These are phyloP conservation scores for Plutomurus gul DNA, from an alignment of 1,140 invertebrate species.

Conservation along the genomic window DNA sequence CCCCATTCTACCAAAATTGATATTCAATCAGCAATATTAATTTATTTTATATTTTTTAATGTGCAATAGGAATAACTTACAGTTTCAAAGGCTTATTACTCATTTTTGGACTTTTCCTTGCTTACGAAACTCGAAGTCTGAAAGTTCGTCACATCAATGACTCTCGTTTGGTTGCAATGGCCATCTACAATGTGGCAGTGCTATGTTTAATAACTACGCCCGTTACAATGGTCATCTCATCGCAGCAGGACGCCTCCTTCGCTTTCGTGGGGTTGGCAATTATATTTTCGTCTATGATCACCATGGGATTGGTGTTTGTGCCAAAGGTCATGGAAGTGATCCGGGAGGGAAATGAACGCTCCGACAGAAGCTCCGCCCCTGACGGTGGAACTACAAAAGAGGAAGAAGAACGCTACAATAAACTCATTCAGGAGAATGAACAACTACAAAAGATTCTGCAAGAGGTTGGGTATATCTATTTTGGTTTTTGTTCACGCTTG, in stretches of 20 bases:
- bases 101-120: conserved; percentile 94
- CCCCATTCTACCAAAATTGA: background rate
- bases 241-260: conserved; percentile 95
- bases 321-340: conserved; percentile 56
- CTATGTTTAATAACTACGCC: conserved; percentile 96
- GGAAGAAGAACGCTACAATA: conserved; percentile 92
- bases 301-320: conserved; percentile 77
- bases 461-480: background rate
- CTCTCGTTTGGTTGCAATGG: conserved; percentile 97
- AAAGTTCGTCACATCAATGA: conserved; percentile 94
- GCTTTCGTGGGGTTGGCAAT: conserved; percentile 94
- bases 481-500: too few species aligned
- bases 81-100: conserved; percentile 96
- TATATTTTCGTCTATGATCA: conserved; percentile 94
- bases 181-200: conserved; percentile 98
- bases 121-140: conserved; percentile 95
- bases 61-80: conserved; percentile 85
- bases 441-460: conserved; percentile 89
- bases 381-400: conserved; percentile 88
- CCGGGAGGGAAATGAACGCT: conserved; percentile 56
- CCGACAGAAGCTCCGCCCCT: conserved; percentile 59
- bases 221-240: conserved; percentile 93
- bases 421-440: conserved; percentile 92
- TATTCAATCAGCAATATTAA: background rate
- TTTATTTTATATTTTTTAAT: conserved; percentile 42